phyloP scores from a whole-genome alignment of 2,113 vertebrate species.

The Australoheros scitulus region DNA sequence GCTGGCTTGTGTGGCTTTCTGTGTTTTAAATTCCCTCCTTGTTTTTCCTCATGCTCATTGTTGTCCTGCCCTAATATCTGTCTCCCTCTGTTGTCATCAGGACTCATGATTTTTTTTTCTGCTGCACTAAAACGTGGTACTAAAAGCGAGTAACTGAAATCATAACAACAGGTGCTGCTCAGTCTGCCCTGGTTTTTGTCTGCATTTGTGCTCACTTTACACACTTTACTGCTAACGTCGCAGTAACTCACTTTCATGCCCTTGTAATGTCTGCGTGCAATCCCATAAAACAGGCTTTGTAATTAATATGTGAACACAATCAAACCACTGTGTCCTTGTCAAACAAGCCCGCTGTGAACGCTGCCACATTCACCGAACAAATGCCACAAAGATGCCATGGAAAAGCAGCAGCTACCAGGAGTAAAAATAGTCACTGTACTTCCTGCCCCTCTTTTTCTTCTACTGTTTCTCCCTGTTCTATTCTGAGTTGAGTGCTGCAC shows the following conservation, averaged over 20 bases:
- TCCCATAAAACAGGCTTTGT: background rate
- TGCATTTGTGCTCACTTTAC: too few relatives aligned
- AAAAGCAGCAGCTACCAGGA: conserved; percentile 40
- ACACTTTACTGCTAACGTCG: too few relatives aligned
- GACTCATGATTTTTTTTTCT: background rate
- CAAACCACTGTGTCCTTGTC: conserved; percentile 53
- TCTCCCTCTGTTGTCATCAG: background rate
- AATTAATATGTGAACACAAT: conserved; percentile 38
- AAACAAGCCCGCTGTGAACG: conserved; percentile 38
- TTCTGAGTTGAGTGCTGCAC: conserved; percentile 38
- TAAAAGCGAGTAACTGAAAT: too few relatives aligned
- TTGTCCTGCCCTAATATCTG: background rate
- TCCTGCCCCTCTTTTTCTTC: conserved; percentile 57
- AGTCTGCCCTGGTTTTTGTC: too few relatives aligned
- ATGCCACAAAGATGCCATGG: conserved; percentile 54
- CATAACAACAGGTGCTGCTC: too few relatives aligned
- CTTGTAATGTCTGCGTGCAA: conserved; percentile 1
- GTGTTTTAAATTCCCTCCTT: background rate
- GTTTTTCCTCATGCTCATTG: background rate
- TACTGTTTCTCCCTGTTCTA: conserved; percentile 41
- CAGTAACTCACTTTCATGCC: background rate
- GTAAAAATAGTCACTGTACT: conserved; percentile 74
- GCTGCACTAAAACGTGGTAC: too few relatives aligned
- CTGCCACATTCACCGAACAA: conserved; percentile 20
- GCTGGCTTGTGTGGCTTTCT: background rate